A percentile compares a stretch with the other conserved stretches of the same genome.
Conservation (phyloP, 2,888 invertebrate genomes). For the Pterobdella sp. region DNA sequence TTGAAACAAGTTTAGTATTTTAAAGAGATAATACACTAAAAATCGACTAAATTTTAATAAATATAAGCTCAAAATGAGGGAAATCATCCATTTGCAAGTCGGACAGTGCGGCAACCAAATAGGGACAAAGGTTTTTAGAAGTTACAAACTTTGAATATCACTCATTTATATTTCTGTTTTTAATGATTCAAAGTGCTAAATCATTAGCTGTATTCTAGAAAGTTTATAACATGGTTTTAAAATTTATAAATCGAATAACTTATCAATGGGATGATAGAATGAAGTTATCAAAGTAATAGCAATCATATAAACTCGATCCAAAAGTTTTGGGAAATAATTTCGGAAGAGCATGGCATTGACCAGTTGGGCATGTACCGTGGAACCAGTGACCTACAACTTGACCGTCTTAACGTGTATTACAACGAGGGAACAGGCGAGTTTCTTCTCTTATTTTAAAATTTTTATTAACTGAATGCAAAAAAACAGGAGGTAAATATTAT, state of each 20-base stretch:
- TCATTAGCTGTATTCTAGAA: too few species aligned
- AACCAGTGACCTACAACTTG: slow-evolving; percentile 40
- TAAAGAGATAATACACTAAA: slow-evolving; percentile 1
- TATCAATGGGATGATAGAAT: too few species aligned
- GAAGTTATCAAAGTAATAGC: too few species aligned
- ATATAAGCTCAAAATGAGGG: slow-evolving; percentile 25
- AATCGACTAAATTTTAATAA: neutral
- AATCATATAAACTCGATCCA: too few species aligned
- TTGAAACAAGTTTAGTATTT: slow-evolving; percentile 12
- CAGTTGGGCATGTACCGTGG: slow-evolving; percentile 44
- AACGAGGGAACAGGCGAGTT: slow-evolving; percentile 63
- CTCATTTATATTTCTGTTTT: too few species aligned
- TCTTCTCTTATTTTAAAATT: neutral
- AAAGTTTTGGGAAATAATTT: slow-evolving; percentile 47
- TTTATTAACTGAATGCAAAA: neutral
- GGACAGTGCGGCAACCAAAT: slow-evolving; percentile 32
- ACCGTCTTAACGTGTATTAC: slow-evolving; percentile 67
- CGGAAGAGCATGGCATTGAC: slow-evolving; percentile 48
- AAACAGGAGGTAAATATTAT: slow-evolving; percentile 52
- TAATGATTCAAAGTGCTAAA: too few species aligned
- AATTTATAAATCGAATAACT: too few species aligned
- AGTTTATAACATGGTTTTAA: too few species aligned
- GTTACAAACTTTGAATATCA: too few species aligned
- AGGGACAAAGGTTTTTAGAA: slow-evolving; percentile 28
- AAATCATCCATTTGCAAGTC: slow-evolving; percentile 32